phyloP scores from a whole-genome alignment of 2,888 invertebrate genomes.

The Phaonia tiefii region DNA sequence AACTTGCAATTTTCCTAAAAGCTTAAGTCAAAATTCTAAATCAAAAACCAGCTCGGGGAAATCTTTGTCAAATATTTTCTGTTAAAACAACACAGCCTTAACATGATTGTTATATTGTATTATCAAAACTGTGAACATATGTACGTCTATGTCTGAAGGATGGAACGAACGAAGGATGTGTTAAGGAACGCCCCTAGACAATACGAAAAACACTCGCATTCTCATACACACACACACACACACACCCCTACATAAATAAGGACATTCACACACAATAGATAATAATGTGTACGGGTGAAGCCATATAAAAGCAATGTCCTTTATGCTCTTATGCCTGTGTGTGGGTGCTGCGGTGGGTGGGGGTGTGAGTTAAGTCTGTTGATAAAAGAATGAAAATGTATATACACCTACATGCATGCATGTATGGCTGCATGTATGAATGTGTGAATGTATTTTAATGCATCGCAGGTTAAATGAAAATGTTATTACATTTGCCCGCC shows the following conservation, averaged over 20 bases:
- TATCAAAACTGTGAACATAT: not conserved
- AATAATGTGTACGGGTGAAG: not conserved
- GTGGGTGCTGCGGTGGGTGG: not conserved
- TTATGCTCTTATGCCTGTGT: not conserved
- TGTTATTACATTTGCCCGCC: constrained; percentile 70
- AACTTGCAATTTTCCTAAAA: constrained; percentile 26
- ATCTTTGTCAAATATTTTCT: constrained; percentile 24
- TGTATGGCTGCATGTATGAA: too few species aligned
- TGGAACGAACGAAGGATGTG: not conserved
- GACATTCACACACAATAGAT: not conserved
- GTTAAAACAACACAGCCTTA: not conserved
- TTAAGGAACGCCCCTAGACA: constrained; percentile 31
- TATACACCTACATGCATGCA: not conserved
- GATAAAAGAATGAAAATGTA: not conserved
- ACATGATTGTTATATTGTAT: not conserved
- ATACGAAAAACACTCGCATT: constrained; percentile 7
- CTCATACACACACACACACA: not conserved
- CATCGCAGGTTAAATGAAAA: constrained; percentile 69
- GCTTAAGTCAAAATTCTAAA: constrained; percentile 16
- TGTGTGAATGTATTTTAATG: constrained; percentile 52
- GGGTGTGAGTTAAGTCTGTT: not conserved
- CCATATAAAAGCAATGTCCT: not conserved
- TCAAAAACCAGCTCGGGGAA: constrained; percentile 7
- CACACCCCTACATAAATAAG: too few species aligned
- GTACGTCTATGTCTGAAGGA: not conserved